Conservation (phyloP, 2,797 vertebrate genomes). For the Lagocephalus sceleratus region DNA sequence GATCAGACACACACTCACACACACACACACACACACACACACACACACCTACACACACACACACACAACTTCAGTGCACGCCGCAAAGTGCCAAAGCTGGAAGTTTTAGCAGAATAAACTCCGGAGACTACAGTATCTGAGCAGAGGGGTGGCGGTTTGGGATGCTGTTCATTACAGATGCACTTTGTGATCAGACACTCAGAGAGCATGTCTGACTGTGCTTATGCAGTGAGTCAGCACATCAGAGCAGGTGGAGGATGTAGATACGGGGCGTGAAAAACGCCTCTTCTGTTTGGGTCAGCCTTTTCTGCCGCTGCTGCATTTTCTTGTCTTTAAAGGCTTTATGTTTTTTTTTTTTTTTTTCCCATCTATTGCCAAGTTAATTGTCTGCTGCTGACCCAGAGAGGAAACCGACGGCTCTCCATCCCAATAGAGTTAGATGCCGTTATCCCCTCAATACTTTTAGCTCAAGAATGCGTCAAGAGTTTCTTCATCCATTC, state of each 20-base stretch:
- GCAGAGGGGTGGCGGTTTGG: neutral
- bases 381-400: constrained; percentile 5
- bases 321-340: constrained; percentile 10
- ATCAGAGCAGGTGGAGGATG: constrained; percentile 4
- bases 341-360: neutral
- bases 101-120: neutral
- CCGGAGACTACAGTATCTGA: neutral
- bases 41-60: too few species aligned
- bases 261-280: neutral
- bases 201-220: neutral
- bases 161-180: neutral
- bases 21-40: too few species aligned
- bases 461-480: neutral
- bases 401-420: neutral
- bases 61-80: too few species aligned
- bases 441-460: neutral
- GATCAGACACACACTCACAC: too few species aligned
- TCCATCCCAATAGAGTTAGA: neutral
- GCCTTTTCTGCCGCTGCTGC: constrained; percentile 2
- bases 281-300: neutral
- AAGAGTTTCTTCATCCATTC: neutral
- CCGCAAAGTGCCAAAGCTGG: too few species aligned
- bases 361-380: neutral
- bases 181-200: constrained; percentile 1
- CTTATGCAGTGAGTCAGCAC: neutral